A percentile compares a stretch with the other conserved stretches of the same genome.
Conservation (phyloP, 2,797 vertebrate genomes). For the Rhynchotus rufescens region DNA sequence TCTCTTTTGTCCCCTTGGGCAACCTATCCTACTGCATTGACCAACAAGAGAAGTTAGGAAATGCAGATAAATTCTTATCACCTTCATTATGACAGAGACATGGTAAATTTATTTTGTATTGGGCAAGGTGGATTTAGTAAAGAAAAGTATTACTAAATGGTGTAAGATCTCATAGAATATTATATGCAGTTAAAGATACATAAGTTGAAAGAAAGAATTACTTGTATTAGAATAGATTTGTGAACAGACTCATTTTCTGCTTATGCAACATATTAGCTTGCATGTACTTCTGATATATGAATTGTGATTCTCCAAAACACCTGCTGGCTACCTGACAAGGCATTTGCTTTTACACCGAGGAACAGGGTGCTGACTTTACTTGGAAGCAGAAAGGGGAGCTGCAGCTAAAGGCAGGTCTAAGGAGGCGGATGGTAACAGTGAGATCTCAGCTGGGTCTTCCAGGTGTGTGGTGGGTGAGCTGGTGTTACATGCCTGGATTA, state of each 20-base stretch:
- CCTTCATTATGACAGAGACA: not conserved
- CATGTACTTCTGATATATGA: not conserved
- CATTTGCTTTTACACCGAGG: not conserved
- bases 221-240: not conserved
- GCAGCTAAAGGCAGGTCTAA: not conserved
- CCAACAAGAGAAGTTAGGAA: not conserved
- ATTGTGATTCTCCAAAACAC: not conserved
- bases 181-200: not conserved
- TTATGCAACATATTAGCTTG: not conserved
- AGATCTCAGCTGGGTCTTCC: not conserved
- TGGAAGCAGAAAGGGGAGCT: fast-evolving
- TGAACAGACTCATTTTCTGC: not conserved
- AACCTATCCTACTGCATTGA: not conserved
- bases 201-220: not conserved
- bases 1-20: not conserved
- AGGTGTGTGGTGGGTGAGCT: not conserved
- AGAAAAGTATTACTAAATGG: not conserved
- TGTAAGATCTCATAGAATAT: not conserved
- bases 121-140: not conserved
- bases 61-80: not conserved
- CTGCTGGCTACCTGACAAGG: not conserved
- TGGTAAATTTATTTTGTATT: not conserved
- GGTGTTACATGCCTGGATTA: not conserved
- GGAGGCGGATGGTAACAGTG: not conserved
- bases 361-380: not conserved